Percentiles rank a stretch among this genome's conserved stretches.
phyloP scores from a whole-genome alignment of 2,113 vertebrate species.

The Dermatemys mawii region DNA sequence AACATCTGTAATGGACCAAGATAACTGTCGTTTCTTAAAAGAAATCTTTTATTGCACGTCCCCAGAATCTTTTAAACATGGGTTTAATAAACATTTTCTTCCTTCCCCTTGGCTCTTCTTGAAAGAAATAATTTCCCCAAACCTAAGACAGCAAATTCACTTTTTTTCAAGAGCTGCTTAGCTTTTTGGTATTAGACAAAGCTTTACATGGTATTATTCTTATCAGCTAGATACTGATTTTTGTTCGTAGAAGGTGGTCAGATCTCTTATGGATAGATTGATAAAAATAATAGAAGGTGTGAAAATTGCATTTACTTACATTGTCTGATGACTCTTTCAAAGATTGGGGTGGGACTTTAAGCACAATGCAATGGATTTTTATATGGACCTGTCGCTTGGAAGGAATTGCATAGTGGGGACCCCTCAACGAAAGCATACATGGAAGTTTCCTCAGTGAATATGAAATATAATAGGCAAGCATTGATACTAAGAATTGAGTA shows the following conservation, averaged over 20 bases:
- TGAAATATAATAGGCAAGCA: background rate
- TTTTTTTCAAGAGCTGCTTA: background rate
- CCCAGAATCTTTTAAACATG: slow-evolving; percentile 35
- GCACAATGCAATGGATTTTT: rapidly evolving
- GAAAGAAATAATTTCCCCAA: background rate
- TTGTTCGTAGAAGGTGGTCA: background rate
- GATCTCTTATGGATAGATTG: background rate
- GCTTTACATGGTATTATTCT: rapidly evolving
- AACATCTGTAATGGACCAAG: background rate
- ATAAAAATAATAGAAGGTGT: background rate
- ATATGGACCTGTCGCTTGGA: background rate
- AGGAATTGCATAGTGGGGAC: background rate
- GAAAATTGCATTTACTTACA: background rate
- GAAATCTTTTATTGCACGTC: background rate
- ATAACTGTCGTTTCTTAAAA: slow-evolving; percentile 21
- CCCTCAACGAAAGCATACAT: background rate
- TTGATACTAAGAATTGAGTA: background rate
- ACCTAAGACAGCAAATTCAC: rapidly evolving
- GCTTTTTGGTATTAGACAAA: background rate
- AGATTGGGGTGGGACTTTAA: background rate
- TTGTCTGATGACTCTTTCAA: background rate
- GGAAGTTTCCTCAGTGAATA: background rate
- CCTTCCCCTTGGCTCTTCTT: slow-evolving; percentile 27
- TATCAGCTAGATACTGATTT: no score
- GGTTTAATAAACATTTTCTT: slow-evolving; percentile 73